Conservation (phyloP, 1,140 invertebrate genomes). For the Drosophila hydei region DNA sequence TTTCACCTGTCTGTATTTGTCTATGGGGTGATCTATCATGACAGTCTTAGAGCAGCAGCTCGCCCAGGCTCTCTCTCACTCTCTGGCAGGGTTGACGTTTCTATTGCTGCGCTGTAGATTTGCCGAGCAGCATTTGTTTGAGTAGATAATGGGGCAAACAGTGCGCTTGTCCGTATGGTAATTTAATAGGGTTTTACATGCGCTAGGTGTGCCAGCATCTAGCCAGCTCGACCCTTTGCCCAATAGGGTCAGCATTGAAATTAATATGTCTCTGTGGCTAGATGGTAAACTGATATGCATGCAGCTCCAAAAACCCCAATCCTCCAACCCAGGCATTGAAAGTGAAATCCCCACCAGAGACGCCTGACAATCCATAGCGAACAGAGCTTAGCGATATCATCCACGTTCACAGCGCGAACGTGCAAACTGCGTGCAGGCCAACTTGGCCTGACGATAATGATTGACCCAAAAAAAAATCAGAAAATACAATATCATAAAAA, state of each 20-base stretch:
- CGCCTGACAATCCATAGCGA: conserved; percentile 52
- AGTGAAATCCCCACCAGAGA: conserved; percentile 61
- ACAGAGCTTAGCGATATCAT: conserved; percentile 55
- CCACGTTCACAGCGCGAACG: conserved; percentile 39
- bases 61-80: not conserved
- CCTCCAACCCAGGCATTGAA: conserved; percentile 70
- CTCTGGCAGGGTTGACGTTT: conserved; percentile 41
- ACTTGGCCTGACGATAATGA: conserved; percentile 79
- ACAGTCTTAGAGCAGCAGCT: conserved; percentile 34
- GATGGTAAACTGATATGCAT: conserved; percentile 59
- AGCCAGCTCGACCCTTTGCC: conserved; percentile 45
- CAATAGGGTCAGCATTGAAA: conserved; percentile 40
- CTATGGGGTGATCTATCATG: conserved; percentile 79
- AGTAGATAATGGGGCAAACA: conserved; percentile 66
- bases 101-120: conserved; percentile 49
- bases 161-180: conserved; percentile 47
- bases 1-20: conserved; percentile 81
- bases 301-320: conserved; percentile 65
- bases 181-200: conserved; percentile 65
- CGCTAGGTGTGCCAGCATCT: conserved; percentile 31
- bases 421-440: conserved; percentile 77
- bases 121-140: conserved; percentile 72
- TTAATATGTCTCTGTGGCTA: conserved; percentile 45
- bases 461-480: conserved; percentile 71
- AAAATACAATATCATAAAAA: conserved; percentile 13